Base-by-base conservation (phyloP, 1,140 invertebrate species). In the Drusus annulatus region DNA sequence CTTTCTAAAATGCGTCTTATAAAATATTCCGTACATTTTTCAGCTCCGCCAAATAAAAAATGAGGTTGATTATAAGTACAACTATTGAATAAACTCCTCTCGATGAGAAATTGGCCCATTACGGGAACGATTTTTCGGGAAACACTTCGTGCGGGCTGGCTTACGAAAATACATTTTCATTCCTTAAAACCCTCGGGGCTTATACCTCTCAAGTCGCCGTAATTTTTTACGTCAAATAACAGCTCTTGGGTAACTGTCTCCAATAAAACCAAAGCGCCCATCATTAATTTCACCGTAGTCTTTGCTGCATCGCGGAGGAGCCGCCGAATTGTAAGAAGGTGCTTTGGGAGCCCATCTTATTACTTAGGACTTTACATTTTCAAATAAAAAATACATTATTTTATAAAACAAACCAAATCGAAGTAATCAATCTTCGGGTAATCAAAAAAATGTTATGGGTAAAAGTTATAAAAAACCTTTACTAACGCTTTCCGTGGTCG, bases 151-250 rank as follows among this genome's bases (percentile, higher is more conserved):
- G 71, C 68, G 25, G 50, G 50, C 25, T 31, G 31, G 36, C 65
- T 78, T 77, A 45, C 25, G 28, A 68, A 79, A 82, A 82, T 83
- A 75, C 81, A 83, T 83, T 80, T 80, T 78, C 81, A 80, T 78
- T 80, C 63, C 76, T 6, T 15, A 69, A 50, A 62, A 54, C 54
- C 75, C 81, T 36, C 4, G 51, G 45, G 62, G 56, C 58, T 76
- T 73, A 58, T 62, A 75, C 51, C 63, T 56, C 56, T 52, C 54
- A 80, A 83, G 58, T 62, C 58, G 58, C 75, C 79, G 81, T 83
- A 80, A 83, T 83, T 83, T 83, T 83, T 83, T 83, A 83, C 77
- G 81, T 80, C 81, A 80, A 83, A 83, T 78, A 79, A 79, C 81
- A 58, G 81, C 74, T 80, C 76, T 28, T 50, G 25, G 56, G 78